Evolutionary conservation across 2,888 invertebrate species (phyloP), one percentile per base, ranked within the genome.

Genomic region (Leptinotarsa tumamoca): DNA sequence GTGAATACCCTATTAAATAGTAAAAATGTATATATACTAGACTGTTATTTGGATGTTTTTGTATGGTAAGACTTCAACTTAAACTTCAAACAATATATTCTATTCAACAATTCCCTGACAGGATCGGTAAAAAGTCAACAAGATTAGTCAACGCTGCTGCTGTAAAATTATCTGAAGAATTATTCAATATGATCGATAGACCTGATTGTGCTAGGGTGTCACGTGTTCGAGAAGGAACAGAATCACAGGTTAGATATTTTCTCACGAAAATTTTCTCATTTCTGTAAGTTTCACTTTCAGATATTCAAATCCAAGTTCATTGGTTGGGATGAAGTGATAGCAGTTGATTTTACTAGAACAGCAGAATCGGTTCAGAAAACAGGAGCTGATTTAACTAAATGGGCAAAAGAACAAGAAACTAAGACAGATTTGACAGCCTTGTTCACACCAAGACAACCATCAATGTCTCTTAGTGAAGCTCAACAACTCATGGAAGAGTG

Each of bases 271-370:
- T 33, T 27, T n/a, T n/a, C 43, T 33, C 17, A 27, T 33, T n/a
- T 63, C 49, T 21, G 52, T 52, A 52, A 17, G 15, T 17, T 52
- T n/a, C 23, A 14, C 33, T 80, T 82, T 27, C 82, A 95, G 92
- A 93, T 98, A 81, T 99, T 99, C 90, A 98, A 99, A 89, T 95
- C 96, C 1, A 98, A 99, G 89, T 99, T 99, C 89, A 89, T 92
- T 67, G 98, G 97, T 13, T 99, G 99, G 99, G 98, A 99, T 87
- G 99, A 99, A 89, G 98, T 99, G 21, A 97, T 99, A 83, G 98
- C 98, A 0, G 99, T 99, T 10, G 99, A 99, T 90, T 99, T 98
- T 89, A 99, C 99, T 0, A 92, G 99, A 80, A 99, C 99, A 0
- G 98, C 98, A 0, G 98, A 98, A 87, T 98, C 98, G 0, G 98